These are phyloP conservation scores for Ictalurus punctatus DNA, from an alignment of 2,113 vertebrate species.

Conservation along the genomic window DNA sequence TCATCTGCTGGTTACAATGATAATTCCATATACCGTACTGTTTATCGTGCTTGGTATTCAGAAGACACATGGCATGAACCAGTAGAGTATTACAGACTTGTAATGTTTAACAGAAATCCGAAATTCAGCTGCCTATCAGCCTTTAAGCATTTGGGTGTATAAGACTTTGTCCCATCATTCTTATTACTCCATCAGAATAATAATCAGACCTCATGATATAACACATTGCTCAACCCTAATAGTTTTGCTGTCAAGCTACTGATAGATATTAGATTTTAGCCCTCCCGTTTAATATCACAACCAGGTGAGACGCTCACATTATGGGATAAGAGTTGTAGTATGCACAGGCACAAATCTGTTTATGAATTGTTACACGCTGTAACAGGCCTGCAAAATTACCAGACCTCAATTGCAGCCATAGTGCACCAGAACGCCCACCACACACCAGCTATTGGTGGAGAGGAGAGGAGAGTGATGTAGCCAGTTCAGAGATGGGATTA, in stretches of 20 bases:
- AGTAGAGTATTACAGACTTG: neutral
- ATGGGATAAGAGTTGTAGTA: neutral
- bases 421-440: too few species aligned
- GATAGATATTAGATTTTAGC: neutral
- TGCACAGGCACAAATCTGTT: neutral
- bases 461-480: too few species aligned
- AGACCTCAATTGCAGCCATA: neutral
- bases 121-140: neutral
- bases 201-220: neutral
- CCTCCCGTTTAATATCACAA: neutral
- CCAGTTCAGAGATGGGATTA: too few species aligned
- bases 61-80: neutral
- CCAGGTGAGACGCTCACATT: neutral
- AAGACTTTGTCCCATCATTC: neutral
- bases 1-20: neutral
- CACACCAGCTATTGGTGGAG: too few species aligned
- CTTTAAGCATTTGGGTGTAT: neutral
- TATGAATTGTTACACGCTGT: too few species aligned
- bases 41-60: too few species aligned
- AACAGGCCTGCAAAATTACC: neutral
- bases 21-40: neutral
- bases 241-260: neutral
- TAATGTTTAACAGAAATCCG: neutral
- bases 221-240: neutral
- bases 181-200: neutral